phyloP scores from a whole-genome alignment of 2,113 vertebrate species.

The zebrafish (Danio rerio) region GRCz12tu NC_133200.1:32953001-32953500 shows the following conservation, averaged over 20 bases:
- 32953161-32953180: neutral
- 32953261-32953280: neutral
- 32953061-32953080: neutral
- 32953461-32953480: too few relatives aligned
- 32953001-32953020: neutral
- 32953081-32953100: neutral
- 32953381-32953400: neutral
- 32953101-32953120: neutral
- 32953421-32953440: too few relatives aligned
- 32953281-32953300: neutral
- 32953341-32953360: neutral
- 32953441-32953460: too few relatives aligned
- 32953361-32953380: too few relatives aligned
- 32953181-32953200: constrained; percentile 1
- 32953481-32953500: too few relatives aligned
- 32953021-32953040: constrained; percentile 1
- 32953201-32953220: neutral
- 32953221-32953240: neutral
- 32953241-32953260: neutral
- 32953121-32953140: neutral
- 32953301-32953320: neutral
- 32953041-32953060: neutral
- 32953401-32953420: too few relatives aligned
- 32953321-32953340: neutral
- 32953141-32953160: neutral